phyloP scores from a whole-genome alignment of 2,888 invertebrate genomes.

The Cephonodes hylas region DNA sequence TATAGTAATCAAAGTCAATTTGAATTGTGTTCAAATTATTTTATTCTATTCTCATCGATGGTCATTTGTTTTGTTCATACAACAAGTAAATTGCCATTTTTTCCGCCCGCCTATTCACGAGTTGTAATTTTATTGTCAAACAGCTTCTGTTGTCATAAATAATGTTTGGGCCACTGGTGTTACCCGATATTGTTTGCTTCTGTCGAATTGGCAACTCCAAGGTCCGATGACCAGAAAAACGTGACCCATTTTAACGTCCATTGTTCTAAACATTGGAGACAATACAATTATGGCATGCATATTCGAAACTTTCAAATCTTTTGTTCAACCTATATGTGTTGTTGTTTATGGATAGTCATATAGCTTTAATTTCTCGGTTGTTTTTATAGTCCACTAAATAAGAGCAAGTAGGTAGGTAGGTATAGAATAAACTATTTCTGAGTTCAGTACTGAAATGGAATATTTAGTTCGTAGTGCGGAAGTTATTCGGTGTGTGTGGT shows the following conservation, averaged over 20 bases:
- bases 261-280: constrained; percentile 39
- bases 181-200: constrained; percentile 61
- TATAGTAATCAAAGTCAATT: no score
- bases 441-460: no score
- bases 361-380: neutral
- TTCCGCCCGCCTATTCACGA: constrained; percentile 45
- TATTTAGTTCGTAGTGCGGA: no score
- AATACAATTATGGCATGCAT: constrained; percentile 23
- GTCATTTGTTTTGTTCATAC: neutral
- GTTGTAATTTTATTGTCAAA: constrained; percentile 49
- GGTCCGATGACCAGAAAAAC: constrained; percentile 37
- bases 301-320: constrained; percentile 12
- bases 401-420: no score
- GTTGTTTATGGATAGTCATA: neutral
- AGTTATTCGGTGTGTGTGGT: no score
- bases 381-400: no score
- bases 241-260: constrained; percentile 48
- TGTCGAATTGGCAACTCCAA: constrained; percentile 54
- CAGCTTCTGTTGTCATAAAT: constrained; percentile 70
- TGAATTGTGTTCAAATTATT: no score
- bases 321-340: neutral
- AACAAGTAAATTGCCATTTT: constrained; percentile 18
- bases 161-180: constrained; percentile 73
- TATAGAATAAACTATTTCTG: no score
- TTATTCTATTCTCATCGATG: neutral